Evolutionary conservation across 92 coral and sea anemone species (phyloP), one percentile per base, ranked within the genome.

Genomic region (Palythoa caribaeorum): DNA sequence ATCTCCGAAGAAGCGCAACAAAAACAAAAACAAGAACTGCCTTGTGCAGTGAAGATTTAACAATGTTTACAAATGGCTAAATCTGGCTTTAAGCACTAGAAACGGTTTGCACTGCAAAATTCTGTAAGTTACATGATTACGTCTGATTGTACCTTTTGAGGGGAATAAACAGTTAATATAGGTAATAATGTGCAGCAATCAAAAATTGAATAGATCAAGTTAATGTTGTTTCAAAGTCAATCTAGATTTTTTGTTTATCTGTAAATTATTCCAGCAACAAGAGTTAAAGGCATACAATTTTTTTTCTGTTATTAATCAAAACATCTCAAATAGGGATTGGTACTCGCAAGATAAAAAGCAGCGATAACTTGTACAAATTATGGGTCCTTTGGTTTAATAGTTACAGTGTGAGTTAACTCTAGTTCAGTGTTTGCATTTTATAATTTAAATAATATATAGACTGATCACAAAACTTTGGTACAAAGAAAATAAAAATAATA

Each of bases 11-110:
- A 94, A 94, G 92, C 93, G 84, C 19, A 69, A 88, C 15, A 92
- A 89, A 77, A 89, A 54, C 19, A 81, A 68, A 88, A 94, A 81
- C 59, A 88, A 91, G 75, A 95, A 95, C 89, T 95, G 98, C 84
- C 88, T 91, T 88, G 98, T 95, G 36, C 98, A 95, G 88, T 95
- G 73, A 80, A 16, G 83, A 38, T 54, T 9, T 38, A 59, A 59
- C 65, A 13, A 17, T 17, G 65, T 11, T 59, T 5, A 13, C 5
- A 17, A 59, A 59, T 17, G 65, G 13, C 19, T 17, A 59, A 59
- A 11, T 10, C 65, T 59, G 17, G 65, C 65, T 59, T 59, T 44
- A 44, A 44, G 50, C 50, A 44, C 50, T 44, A 44, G 50, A 44
- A 2, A 44, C 7, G 50, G 7, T 4, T 44, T 44, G 50, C 50